Evolutionary conservation across 2,113 vertebrate species (phyloP), one percentile per base, ranked within the genome.

Genomic region (Andinoacara biseriatus): DNA sequence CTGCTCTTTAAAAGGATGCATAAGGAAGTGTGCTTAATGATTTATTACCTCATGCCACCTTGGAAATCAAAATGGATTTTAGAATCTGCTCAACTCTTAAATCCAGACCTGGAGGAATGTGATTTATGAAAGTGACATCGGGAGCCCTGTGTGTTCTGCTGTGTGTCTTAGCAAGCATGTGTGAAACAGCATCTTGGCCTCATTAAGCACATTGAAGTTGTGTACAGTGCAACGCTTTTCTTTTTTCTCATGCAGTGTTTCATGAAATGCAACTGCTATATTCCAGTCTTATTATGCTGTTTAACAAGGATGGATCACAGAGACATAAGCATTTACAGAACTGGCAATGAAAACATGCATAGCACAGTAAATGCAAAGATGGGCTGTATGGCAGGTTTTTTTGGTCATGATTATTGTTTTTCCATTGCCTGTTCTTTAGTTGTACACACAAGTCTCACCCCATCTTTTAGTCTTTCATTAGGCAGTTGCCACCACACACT

Each of bases 41-140:
- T 95, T 94, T 93, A 94, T 94, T 87, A 83, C 90, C 78, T 72
- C 26, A 13, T 77, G 87, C 88, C 91, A 87, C 87, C 49, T 85
- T 92, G 86, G 85, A 91, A 94, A 93, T 94, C 94, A 94, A 92
- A 94, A 95, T 94, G 90, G 92, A 94, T 95, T 94, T 94, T 90
- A 91, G 91, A 91, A 92, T 94, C 80, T 86, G 86, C 84, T 91
- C 84, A 79, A 91, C 83, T 94, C 88, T 91, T 89, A 93, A 94
- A 93, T 90, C 86, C 87, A 81, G 90, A 91, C 75, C 86, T 77
- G 80, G 69, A 89, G 67, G 82, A 93, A 86, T 77, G 80, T 93
- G 94, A 94, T 95, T 94, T 93, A 94, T 94, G 90, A 87, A 87
- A 84, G 83, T 91, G 83, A 91, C 90, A 90, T 35, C 78, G 59